Conservation (phyloP, 2,113 vertebrate species). For the Syngnathus floridae region DNA sequence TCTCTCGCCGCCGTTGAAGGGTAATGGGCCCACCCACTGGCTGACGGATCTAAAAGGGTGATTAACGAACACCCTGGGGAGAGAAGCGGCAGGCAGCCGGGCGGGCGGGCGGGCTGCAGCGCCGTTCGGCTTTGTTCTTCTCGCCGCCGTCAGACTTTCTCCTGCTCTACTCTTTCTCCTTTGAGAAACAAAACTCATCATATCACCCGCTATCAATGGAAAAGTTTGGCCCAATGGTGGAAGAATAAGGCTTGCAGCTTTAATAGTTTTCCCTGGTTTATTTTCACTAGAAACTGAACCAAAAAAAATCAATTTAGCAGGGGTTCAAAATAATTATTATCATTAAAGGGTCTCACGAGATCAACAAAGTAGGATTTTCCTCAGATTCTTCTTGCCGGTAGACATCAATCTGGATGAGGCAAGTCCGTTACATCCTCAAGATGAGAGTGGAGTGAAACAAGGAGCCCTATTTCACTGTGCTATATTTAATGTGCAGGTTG, state of each 20-base stretch:
- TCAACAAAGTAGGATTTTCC: too few relatives aligned
- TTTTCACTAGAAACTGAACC: neutral
- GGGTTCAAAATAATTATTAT: too few relatives aligned
- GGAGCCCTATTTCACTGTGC: slow-evolving; percentile 65
- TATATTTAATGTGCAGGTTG: slow-evolving; percentile 67
- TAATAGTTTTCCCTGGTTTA: neutral
- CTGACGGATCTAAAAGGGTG: slow-evolving; percentile 59
- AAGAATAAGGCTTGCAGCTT: neutral
- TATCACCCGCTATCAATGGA: slow-evolving; percentile 9
- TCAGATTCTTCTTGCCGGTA: too few relatives aligned
- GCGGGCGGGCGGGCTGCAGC: slow-evolving; percentile 8
- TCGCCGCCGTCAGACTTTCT: slow-evolving; percentile 10
- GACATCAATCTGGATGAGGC: slow-evolving; percentile 61
- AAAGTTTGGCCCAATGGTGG: neutral
- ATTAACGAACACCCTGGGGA: slow-evolving; percentile 58
- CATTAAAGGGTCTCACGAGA: too few relatives aligned
- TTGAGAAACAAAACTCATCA: slow-evolving; percentile 9
- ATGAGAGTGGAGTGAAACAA: slow-evolving; percentile 41
- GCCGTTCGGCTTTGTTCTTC: slow-evolving; percentile 10
- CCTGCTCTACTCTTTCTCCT: neutral
- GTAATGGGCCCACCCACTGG: slow-evolving; percentile 61
- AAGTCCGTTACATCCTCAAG: slow-evolving; percentile 47
- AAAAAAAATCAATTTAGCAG: too few relatives aligned
- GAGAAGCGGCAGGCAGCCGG: slow-evolving; percentile 24
- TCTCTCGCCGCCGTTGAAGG: slow-evolving; percentile 37